These are phyloP conservation scores for Premnoplex brunnescens DNA, from an alignment of 2,797 vertebrate genomes.

Conservation along the genomic window DNA sequence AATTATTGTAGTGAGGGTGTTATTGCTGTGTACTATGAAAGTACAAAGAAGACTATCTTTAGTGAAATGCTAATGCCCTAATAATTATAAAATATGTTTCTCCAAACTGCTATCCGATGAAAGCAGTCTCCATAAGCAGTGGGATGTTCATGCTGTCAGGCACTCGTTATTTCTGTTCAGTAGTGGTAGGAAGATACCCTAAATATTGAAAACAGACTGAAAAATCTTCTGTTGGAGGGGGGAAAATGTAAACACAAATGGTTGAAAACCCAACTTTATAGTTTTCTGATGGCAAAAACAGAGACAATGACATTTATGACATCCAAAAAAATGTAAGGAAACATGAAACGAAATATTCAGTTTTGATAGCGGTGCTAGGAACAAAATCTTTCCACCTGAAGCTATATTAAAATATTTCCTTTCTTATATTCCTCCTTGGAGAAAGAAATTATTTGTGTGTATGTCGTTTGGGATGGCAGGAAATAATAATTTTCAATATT, in stretches of 20 bases:
- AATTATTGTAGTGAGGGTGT: neutral
- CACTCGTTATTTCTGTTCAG: neutral
- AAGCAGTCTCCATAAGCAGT: neutral
- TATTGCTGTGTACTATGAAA: constrained; percentile 19
- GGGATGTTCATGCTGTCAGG: neutral
- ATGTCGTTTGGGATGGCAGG: neutral
- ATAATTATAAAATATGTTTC: constrained; percentile 16
- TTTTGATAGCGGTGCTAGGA: neutral
- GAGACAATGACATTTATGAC: neutral
- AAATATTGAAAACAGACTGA: constrained; percentile 50
- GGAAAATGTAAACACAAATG: neutral
- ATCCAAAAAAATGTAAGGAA: neutral
- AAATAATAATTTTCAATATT: neutral
- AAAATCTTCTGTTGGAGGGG: neutral
- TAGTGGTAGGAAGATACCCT: neutral
- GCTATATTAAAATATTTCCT: neutral
- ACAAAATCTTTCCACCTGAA: neutral
- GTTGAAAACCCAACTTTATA: neutral
- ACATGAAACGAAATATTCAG: neutral
- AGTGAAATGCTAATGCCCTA: constrained; percentile 18
- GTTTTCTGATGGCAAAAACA: neutral
- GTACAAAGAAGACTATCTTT: neutral
- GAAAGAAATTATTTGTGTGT: neutral
- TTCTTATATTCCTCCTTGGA: neutral
- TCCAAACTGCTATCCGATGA: neutral